phyloP scores from a whole-genome alignment of 2,797 vertebrate species.

The Diglossa cyanea region DNA sequence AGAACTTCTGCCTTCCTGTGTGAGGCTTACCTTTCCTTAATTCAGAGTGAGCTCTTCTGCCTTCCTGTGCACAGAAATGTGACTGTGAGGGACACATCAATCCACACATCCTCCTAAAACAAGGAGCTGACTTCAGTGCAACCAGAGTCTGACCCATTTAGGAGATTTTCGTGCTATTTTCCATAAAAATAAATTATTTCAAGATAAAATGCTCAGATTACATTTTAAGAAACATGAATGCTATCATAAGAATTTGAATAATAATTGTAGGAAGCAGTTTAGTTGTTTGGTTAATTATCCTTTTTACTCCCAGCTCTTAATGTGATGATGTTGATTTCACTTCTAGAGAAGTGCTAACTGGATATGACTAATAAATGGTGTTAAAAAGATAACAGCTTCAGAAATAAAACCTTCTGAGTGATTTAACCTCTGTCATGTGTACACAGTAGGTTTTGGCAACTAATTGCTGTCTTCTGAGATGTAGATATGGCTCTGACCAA shows the following conservation, averaged over 20 bases:
- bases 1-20: background rate
- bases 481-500: background rate
- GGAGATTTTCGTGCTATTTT: background rate
- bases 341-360: conserved; percentile 45
- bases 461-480: background rate
- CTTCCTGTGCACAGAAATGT: background rate
- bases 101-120: background rate
- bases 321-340: conserved; percentile 13
- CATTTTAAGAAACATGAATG: conserved; percentile 9
- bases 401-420: conserved; percentile 30
- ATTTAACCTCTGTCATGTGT: conserved; percentile 56
- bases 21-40: background rate
- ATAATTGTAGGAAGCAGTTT: conserved; percentile 26
- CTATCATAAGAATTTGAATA: conserved; percentile 54
- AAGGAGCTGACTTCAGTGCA: background rate
- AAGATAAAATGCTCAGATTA: background rate
- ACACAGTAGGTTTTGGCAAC: conserved; percentile 29
- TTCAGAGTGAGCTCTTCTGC: background rate
- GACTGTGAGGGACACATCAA: background rate
- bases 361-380: conserved; percentile 47
- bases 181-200: background rate
- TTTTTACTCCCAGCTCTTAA: conserved; percentile 11
- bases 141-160: background rate
- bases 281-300: conserved; percentile 29
- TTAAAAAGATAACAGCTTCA: conserved; percentile 39